Conservation (phyloP, 2,797 vertebrate species). For the Myiotriccus ornatus region DNA sequence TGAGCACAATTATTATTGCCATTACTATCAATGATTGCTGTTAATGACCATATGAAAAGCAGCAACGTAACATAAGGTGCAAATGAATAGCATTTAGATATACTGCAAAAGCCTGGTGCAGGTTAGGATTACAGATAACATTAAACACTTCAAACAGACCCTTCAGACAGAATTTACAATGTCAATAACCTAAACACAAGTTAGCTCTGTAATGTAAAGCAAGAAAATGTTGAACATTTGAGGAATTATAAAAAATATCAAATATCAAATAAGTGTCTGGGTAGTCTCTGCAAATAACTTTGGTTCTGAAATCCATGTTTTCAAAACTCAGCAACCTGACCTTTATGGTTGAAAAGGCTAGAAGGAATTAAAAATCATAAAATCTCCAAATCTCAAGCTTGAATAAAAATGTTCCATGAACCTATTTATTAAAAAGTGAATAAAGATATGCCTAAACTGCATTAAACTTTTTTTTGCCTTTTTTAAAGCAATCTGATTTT, state of each 20-base stretch:
- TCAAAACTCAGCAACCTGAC: background rate
- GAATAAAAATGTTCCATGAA: background rate
- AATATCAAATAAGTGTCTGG: background rate
- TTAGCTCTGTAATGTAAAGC: background rate
- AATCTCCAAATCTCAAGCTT: background rate
- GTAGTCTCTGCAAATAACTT: background rate
- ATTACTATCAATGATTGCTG: background rate
- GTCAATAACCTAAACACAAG: background rate
- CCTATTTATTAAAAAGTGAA: background rate
- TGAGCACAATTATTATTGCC: background rate
- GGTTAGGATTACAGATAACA: background rate
- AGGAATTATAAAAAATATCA: background rate
- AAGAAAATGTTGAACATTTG: background rate
- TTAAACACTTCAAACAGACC: background rate
- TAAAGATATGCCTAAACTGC: background rate
- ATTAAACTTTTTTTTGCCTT: background rate
- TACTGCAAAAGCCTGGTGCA: background rate
- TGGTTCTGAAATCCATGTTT: background rate
- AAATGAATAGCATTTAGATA: background rate
- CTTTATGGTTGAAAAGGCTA: fast-evolving
- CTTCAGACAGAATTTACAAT: background rate
- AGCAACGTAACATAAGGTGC: background rate
- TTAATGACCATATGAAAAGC: background rate
- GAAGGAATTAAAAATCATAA: background rate
- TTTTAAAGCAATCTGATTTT: background rate